Evolutionary conservation across 2,113 vertebrate genomes (phyloP), one percentile per base, ranked within the genome.

Genomic region (Girardinichthys multiradiatus): DNA sequence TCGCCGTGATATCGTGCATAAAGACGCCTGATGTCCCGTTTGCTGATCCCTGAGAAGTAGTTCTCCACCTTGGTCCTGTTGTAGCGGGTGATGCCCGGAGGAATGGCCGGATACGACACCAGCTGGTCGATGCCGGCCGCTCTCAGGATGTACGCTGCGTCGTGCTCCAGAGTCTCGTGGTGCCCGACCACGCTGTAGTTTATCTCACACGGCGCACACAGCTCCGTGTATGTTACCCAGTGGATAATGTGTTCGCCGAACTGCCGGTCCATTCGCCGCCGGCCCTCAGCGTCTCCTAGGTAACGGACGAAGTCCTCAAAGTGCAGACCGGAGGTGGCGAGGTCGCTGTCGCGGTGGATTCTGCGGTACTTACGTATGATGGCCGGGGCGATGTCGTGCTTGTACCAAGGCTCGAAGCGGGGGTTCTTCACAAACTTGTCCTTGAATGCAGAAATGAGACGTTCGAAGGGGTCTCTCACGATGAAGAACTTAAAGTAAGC

Each of bases 401-500:
- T 95, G 90, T 99, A 99, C 98, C 98, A 99, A 0, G 98, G 98
- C 78, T 99, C 98, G 4, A 96, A 98, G 10, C 98, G 96, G 1
- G 98, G 98, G 69, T 99, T 99, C 83, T 97, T 95, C 77, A 99
- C 93, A 82, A 99, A 99, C 87, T 99, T 99, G 91, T 99, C 98
- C 87, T 98, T 99, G 91, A 98, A 99, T 0, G 98, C 98, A 51
- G 97, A 99, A 80, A 98, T 98, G 4, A 98, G 95, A 26, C 98
- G 96, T 88, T 99, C 98, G 11, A 99, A 99, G 4, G 98, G 98
- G 87, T 99, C 98, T 88, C 98, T 93, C 67, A 99, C 98, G 1
- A 99, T 99, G 84, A 99, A 95, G 90, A 99, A 99, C 91, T 99
- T 99, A 85, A 99, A 99, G 92, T 99, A 99, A 1, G 95, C 94